These are phyloP conservation scores for Enteromius thamalakanensis DNA, from an alignment of 2,797 vertebrate species.

Conservation along the genomic window DNA sequence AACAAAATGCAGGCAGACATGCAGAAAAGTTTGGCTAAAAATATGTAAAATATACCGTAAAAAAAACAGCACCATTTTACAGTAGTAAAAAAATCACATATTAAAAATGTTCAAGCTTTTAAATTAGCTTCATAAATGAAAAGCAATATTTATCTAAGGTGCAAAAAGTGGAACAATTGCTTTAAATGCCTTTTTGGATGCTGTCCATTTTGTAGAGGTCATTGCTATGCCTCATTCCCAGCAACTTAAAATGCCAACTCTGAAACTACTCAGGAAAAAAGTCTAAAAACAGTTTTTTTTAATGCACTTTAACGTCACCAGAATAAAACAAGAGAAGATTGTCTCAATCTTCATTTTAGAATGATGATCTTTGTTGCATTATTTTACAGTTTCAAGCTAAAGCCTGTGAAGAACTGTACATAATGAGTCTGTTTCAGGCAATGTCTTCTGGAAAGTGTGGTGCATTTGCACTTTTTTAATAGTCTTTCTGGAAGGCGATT, in stretches of 20 bases:
- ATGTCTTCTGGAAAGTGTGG: conserved; percentile 22
- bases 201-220: conserved; percentile 37
- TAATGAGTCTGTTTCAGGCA: not conserved
- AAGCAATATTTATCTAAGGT: conserved; percentile 36
- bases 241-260: conserved; percentile 37
- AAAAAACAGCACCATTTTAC: conserved; percentile 12
- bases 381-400: not conserved
- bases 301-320: not conserved
- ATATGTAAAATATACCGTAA: conserved; percentile 13
- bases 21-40: not conserved
- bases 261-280: conserved; percentile 25
- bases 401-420: conserved; percentile 11
- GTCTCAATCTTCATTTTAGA: not conserved
- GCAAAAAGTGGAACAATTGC: conserved; percentile 40
- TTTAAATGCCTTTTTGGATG: conserved; percentile 47
- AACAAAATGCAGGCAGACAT: not conserved
- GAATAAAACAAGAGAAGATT: conserved; percentile 1
- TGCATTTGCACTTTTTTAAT: not conserved
- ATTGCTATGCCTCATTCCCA: not conserved
- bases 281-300: not conserved
- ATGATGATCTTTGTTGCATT: not conserved
- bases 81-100: not conserved
- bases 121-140: conserved; percentile 31
- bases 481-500: conserved; percentile 13
- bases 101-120: conserved; percentile 17